These are phyloP conservation scores for Cottus gobio DNA, from an alignment of 2,113 vertebrate species.

Conservation along the genomic window DNA sequence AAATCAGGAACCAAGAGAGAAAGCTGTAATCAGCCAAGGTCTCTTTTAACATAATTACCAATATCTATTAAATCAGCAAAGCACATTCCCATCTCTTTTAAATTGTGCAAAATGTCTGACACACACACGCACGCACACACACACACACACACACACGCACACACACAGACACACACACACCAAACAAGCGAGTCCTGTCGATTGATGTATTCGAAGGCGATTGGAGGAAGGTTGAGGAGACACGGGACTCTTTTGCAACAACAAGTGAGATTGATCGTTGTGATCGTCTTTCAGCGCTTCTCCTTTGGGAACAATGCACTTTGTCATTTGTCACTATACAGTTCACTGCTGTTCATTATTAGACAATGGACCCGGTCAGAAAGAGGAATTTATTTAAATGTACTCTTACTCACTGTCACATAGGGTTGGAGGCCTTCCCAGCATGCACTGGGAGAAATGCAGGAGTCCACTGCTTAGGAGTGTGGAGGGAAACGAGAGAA, in stretches of 20 bases:
- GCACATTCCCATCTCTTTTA: slow-evolving; percentile 9
- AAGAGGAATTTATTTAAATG: too few relatives aligned
- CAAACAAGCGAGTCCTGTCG: not conserved
- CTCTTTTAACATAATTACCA: slow-evolving; percentile 33
- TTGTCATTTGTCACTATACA: not conserved
- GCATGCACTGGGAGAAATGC: too few relatives aligned
- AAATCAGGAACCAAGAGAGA: not conserved
- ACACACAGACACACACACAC: too few relatives aligned
- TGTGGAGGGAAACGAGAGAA: not conserved
- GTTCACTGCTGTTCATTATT: slow-evolving; percentile 1
- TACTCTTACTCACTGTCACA: too few relatives aligned
- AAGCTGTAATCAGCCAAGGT: slow-evolving; percentile 29
- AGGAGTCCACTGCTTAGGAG: too few relatives aligned
- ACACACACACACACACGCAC: not conserved
- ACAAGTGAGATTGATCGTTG: not conserved
- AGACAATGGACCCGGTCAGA: not conserved
- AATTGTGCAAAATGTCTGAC: not conserved
- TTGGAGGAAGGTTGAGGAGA: not conserved
- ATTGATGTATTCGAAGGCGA: slow-evolving; percentile 22
- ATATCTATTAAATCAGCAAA: slow-evolving; percentile 37
- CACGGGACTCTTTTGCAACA: slow-evolving; percentile 1
- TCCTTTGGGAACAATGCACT: slow-evolving; percentile 15
- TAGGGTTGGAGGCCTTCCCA: too few relatives aligned
- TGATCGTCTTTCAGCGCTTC: not conserved
- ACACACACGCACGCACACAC: not conserved